Conservation (phyloP, 2,888 invertebrate genomes). For the Phorcus lineatus region DNA sequence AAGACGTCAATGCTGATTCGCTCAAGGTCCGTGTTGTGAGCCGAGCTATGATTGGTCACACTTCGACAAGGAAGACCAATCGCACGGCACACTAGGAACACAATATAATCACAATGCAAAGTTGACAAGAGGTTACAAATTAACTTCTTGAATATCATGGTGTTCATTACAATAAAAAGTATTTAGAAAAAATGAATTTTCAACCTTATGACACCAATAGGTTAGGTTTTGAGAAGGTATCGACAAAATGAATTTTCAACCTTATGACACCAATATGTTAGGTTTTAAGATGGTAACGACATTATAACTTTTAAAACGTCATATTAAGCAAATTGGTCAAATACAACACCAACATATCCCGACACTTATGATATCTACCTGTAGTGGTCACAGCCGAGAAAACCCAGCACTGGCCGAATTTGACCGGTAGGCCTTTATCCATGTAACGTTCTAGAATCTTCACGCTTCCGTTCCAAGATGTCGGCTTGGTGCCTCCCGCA, state of each 20-base stretch:
- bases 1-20: background rate
- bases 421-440: conserved; percentile 52
- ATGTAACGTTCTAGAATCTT: conserved; percentile 61
- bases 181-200: too few relatives aligned
- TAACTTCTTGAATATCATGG: too few relatives aligned
- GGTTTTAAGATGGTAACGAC: background rate
- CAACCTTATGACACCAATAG: too few relatives aligned
- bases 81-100: conserved; percentile 60
- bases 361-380: conserved; percentile 75
- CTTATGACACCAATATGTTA: background rate
- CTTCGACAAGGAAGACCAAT: conserved; percentile 66
- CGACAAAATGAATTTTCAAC: background rate
- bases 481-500: conserved; percentile 45
- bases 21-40: conserved; percentile 62
- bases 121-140: too few relatives aligned
- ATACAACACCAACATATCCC: too few relatives aligned
- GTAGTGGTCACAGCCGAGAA: conserved; percentile 59
- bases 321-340: background rate
- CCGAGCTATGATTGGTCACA: conserved; percentile 68
- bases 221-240: too few relatives aligned
- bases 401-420: conserved; percentile 68
- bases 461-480: conserved; percentile 63
- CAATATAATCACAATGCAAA: background rate
- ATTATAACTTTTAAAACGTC: background rate
- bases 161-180: too few relatives aligned